phyloP scores from a whole-genome alignment of 1,140 invertebrate genomes.

The Lucilia sericata region DNA sequence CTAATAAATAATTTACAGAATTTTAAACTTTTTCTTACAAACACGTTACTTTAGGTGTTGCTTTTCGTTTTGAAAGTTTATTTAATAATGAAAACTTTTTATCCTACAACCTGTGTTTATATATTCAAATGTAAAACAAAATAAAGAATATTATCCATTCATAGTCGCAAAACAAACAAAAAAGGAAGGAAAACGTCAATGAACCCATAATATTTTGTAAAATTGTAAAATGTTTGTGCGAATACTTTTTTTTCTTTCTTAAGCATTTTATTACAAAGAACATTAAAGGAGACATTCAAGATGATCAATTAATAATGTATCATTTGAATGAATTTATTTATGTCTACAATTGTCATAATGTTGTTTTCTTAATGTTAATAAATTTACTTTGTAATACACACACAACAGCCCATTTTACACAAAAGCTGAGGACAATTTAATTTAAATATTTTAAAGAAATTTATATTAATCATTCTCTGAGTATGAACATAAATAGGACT shows the following conservation, averaged over 20 bases:
- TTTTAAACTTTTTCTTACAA: too few species aligned
- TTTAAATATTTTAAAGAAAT: too few species aligned
- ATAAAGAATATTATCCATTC: not conserved
- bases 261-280: not conserved
- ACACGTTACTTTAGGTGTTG: not conserved
- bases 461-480: too few species aligned
- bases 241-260: not conserved
- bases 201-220: not conserved
- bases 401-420: too few species aligned
- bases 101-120: not conserved
- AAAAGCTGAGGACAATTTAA: too few species aligned
- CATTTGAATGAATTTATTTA: not conserved
- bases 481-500: too few species aligned
- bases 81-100: not conserved
- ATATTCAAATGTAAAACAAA: slow-evolving; percentile 8
- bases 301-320: slow-evolving; percentile 13
- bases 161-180: not conserved
- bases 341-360: not conserved
- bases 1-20: not conserved
- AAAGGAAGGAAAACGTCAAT: not conserved
- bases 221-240: not conserved
- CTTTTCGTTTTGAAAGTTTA: slow-evolving; percentile 6
- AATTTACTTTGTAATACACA: not conserved
- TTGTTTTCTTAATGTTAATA: not conserved
- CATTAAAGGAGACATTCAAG: not conserved